Evolutionary conservation across 2,797 vertebrate species (phyloP), one percentile per base, ranked within the genome.

Genomic region (Cyprinodon diabolis): DNA sequence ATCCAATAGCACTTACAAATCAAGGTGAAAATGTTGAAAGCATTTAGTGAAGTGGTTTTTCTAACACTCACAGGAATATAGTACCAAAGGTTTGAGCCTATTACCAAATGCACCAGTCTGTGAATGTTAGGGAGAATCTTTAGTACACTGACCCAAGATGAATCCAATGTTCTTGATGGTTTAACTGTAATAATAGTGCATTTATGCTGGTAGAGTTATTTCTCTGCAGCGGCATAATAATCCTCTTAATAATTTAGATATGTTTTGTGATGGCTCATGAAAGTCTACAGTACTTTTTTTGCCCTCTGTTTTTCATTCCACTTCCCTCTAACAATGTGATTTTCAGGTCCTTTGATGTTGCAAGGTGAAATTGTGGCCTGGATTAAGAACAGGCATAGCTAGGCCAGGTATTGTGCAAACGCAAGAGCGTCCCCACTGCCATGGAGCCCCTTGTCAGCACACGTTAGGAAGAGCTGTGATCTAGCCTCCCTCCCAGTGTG

Each of bases 401-500:
- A 40, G 69, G 77, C 79, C 77, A 91, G 93, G 91, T 93, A 94
- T 94, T 94, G 83, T 94, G 91, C 66, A 88, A 93, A 93, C 47
- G 81, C 91, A 92, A 84, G 91, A 91, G 86, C 82, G 85, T 85
- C 93, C 85, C 93, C 90, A 82, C 77, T 83, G 91, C 86, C 79
- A 87, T 87, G 89, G 94, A 94, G 93, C 91, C 90, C 93, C 94
- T 95, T 96, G 95, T 96, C 96, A 96, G 90, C 92, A 85, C 80
- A 89, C 77, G 93, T 96, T 96, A 96, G 94, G 88, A 91, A 68
- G 76, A 88, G 92, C 96, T 98, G 96, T 99, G 97, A 99, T 97
- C 97, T 97, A 94, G 93, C 94, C 93, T 95, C 84, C 82, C 79
- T 72, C 84, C 56, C 71, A 84, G 79, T 74, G 75, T 74, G 84